Evolutionary conservation across 2,888 invertebrate species (phyloP).

Genomic region (Dastarcus helophoroides): DNA sequence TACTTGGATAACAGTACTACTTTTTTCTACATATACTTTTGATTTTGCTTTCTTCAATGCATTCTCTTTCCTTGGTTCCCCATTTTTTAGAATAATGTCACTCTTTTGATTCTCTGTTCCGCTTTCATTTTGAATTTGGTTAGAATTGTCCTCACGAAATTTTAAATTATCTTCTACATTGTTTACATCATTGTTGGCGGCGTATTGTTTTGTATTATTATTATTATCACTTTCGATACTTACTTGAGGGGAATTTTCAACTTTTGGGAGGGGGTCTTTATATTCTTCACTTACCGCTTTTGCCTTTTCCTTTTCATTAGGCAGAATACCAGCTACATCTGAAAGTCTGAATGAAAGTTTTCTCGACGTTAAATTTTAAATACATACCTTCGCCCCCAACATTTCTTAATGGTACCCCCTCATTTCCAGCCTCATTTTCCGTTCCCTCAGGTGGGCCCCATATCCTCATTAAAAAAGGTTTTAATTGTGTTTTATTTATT

Average conservation of each 20-base stretch:
- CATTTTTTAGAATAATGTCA: conserved; percentile 17
- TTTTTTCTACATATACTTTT: conserved; percentile 33
- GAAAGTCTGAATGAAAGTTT: too few species aligned
- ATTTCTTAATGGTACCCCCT: conserved; percentile 27
- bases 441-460: conserved; percentile 64
- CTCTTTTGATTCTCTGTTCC: too few species aligned
- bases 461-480: conserved; percentile 69
- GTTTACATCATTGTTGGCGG: too few species aligned
- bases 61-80: too few species aligned
- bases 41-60: conserved; percentile 7
- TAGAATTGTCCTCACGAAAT: too few species aligned
- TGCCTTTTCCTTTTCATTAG: conserved; percentile 21
- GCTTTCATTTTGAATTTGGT: too few species aligned
- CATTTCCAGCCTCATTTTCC: conserved; percentile 51
- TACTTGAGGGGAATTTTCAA: conserved; percentile 16
- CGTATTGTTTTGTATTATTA: too few species aligned
- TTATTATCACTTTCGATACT: too few species aligned
- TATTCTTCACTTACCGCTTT: conserved; percentile 33
- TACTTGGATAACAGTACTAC: conserved; percentile 34
- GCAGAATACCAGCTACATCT: neutral
- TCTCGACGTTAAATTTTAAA: conserved; percentile 11
- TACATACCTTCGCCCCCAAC: conserved; percentile 33
- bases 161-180: too few species aligned
- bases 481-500: conserved; percentile 61
- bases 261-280: too few species aligned